Conservation (phyloP, 2,797 vertebrate genomes). For the Pelodytes ibericus region DNA sequence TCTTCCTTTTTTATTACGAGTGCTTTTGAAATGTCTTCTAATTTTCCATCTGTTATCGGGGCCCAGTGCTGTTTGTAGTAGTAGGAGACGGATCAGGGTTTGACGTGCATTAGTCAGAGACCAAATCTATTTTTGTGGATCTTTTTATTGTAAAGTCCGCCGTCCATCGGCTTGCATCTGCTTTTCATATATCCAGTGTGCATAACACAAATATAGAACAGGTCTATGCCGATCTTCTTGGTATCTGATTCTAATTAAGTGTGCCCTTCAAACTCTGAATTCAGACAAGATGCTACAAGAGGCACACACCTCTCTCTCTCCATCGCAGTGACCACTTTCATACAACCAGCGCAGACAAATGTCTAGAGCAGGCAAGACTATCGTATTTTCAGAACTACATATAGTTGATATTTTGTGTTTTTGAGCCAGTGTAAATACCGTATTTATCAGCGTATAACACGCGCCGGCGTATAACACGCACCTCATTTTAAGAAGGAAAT, state of each 20-base stretch:
- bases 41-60: background rate
- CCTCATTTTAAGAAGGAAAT: too few species aligned
- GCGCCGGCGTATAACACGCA: too few species aligned
- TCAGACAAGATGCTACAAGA: constrained; percentile 1
- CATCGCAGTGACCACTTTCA: too few species aligned
- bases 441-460: too few species aligned
- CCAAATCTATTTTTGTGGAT: background rate
- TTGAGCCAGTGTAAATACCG: too few species aligned
- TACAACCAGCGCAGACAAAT: too few species aligned
- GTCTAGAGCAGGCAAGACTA: too few species aligned
- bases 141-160: background rate
- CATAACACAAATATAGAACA: background rate
- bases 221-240: background rate
- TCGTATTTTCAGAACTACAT: too few species aligned
- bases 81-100: background rate
- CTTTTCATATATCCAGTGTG: too few species aligned
- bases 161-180: background rate
- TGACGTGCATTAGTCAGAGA: background rate
- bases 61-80: background rate
- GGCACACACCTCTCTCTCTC: background rate
- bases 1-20: background rate
- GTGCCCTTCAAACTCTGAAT: background rate
- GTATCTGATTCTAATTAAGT: background rate
- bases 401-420: too few species aligned
- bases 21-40: background rate